Percentiles rank a stretch among this genome's conserved stretches.
Evolutionary conservation across 1,140 invertebrate genomes (phyloP).

Genomic region (Geopemphigus sp.): DNA sequence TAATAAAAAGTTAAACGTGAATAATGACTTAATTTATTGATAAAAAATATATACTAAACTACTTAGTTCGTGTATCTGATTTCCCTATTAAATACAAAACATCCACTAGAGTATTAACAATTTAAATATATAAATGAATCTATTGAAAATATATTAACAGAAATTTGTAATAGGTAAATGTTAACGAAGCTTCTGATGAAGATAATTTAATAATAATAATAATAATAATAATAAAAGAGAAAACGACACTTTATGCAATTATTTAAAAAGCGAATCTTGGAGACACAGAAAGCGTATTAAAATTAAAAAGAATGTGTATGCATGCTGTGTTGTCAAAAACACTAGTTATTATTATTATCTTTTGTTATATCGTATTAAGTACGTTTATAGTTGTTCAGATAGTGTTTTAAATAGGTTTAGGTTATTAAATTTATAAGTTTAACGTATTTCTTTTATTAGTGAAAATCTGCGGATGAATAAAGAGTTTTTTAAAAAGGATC

Average conservation of each 20-base stretch:
- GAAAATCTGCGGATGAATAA: neutral
- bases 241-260: neutral
- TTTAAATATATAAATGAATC: too few relatives aligned
- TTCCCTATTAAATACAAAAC: too few relatives aligned
- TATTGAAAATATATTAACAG: neutral
- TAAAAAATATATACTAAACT: too few relatives aligned
- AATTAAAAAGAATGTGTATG: neutral
- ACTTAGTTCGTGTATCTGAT: too few relatives aligned
- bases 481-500: neutral
- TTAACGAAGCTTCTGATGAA: neutral
- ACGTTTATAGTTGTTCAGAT: neutral
- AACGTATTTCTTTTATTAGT: neutral
- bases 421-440: neutral
- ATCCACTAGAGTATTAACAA: too few relatives aligned
- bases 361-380: neutral
- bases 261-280: neutral
- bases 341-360: neutral
- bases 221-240: neutral
- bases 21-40: too few relatives aligned
- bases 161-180: too few relatives aligned
- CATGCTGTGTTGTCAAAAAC: conserved; percentile 8
- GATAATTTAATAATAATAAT: neutral
- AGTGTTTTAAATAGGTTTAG: too few relatives aligned
- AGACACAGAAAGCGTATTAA: neutral
- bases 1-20: too few relatives aligned